Evolutionary conservation across 1,140 invertebrate species (phyloP).

Genomic region (Leptopilina clavipes): DNA sequence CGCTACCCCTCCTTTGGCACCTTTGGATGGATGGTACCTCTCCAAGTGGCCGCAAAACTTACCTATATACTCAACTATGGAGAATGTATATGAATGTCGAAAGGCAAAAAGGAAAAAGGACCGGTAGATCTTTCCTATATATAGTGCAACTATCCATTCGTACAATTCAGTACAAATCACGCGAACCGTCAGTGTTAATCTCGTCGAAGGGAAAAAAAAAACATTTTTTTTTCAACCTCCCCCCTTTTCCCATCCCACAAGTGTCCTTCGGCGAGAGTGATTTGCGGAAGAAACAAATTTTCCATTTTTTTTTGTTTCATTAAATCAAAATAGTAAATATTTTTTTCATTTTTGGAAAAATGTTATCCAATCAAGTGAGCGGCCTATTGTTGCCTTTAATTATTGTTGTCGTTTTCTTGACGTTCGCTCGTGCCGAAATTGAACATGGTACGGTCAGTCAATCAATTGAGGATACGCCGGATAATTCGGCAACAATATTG

Average conservation of each 20-base stretch:
- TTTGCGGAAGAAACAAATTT: not conserved
- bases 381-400: not conserved
- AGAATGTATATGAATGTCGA: conserved; percentile 69
- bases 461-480: conserved; percentile 61
- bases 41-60: conserved; percentile 58
- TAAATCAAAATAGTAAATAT: not conserved
- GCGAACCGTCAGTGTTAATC: conserved; percentile 52
- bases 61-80: conserved; percentile 56
- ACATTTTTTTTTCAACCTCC: not conserved
- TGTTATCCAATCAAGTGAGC: not conserved
- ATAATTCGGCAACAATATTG: conserved; percentile 59
- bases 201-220: conserved; percentile 54
- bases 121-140: conserved; percentile 69
- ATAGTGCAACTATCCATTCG: conserved; percentile 68
- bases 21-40: conserved; percentile 54
- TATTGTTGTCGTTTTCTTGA: not conserved
- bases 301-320: not conserved
- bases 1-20: conserved; percentile 60
- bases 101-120: conserved; percentile 72
- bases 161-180: conserved; percentile 69
- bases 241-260: too few species aligned
- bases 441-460: conserved; percentile 61
- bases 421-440: conserved; percentile 61
- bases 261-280: not conserved
- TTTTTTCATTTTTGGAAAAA: conserved; percentile 1